phyloP scores from a whole-genome alignment of 2,113 vertebrate species.

The Zosterops borbonicus region DNA sequence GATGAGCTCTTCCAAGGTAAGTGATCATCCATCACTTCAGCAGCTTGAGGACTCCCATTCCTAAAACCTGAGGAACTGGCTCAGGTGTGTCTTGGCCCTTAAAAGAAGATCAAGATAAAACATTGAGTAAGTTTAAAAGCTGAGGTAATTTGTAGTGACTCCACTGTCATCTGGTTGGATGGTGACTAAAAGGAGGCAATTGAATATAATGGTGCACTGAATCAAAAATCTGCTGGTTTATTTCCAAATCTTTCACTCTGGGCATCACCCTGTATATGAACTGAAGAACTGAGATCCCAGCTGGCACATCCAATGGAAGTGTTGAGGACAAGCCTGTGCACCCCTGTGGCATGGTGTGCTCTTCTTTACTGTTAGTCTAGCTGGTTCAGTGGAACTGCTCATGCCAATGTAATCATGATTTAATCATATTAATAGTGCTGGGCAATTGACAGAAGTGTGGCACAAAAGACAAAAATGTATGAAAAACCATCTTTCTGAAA shows the following conservation, averaged over 20 bases:
- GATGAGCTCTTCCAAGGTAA: not conserved
- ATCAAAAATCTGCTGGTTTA: not conserved
- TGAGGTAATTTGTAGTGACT: not conserved
- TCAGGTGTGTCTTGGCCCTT: not conserved
- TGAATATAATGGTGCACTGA: not conserved
- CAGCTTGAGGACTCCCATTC: not conserved
- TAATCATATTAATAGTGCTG: not conserved
- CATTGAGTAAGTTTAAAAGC: not conserved
- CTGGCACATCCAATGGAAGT: not conserved
- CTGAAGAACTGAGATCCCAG: not conserved
- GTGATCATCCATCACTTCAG: not conserved
- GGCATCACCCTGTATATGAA: not conserved
- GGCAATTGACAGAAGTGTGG: not conserved
- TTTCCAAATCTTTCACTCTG: not conserved
- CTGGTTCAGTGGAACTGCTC: not conserved
- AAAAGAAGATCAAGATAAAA: not conserved
- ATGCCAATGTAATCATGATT: not conserved
- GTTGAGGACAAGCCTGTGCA: not conserved
- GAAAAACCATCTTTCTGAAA: not conserved
- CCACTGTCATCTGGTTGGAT: not conserved
- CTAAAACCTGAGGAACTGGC: not conserved
- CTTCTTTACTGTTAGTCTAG: not conserved
- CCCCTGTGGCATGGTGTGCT: not conserved
- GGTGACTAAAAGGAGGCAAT: not conserved
- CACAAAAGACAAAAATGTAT: not conserved